Evolutionary conservation across 2,888 invertebrate genomes (phyloP).

Genomic region (Pseudanteris insignis): DNA sequence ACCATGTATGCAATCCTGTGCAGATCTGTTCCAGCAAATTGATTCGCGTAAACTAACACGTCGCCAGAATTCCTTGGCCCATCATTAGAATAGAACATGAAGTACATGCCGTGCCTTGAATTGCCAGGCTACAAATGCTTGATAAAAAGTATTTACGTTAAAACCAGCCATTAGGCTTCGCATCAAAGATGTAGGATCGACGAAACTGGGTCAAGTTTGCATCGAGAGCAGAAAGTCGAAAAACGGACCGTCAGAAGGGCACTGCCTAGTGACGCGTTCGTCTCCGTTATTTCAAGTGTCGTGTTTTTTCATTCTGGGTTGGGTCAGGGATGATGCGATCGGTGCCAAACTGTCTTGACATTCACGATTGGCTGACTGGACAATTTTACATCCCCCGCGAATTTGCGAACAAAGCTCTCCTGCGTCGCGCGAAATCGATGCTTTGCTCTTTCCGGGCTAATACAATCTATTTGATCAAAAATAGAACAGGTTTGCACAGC

Average conservation of each 20-base stretch:
- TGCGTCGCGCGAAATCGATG: conserved; percentile 41
- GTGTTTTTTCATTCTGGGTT: conserved; percentile 25
- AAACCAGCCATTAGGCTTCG: too few relatives aligned
- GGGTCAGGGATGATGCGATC: conserved; percentile 46
- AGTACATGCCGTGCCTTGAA: too few relatives aligned
- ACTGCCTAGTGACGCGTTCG: conserved; percentile 17
- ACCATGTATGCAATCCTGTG: too few relatives aligned
- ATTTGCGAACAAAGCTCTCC: conserved; percentile 15
- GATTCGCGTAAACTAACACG: too few relatives aligned
- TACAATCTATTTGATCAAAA: conserved; percentile 3
- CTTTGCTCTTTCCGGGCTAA: conserved; percentile 6
- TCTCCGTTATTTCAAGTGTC: conserved; percentile 22
- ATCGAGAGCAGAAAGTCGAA: conserved; percentile 8
- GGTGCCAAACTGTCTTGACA: conserved; percentile 57
- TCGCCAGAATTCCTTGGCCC: too few relatives aligned
- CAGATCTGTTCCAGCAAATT: too few relatives aligned
- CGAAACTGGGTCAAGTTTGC: conserved; percentile 17
- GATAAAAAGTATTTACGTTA: too few relatives aligned
- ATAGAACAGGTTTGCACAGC: too few relatives aligned
- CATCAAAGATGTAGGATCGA: too few relatives aligned
- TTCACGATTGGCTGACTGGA: conserved; percentile 51
- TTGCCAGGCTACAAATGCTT: too few relatives aligned
- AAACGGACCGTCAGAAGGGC: conserved; percentile 15
- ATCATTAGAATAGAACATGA: too few relatives aligned
- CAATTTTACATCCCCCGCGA: conserved; percentile 23